Evolutionary conservation across 2,797 vertebrate genomes (phyloP), one percentile per base, ranked within the genome.

Genomic region (Gobionotothen gibberifrons): DNA sequence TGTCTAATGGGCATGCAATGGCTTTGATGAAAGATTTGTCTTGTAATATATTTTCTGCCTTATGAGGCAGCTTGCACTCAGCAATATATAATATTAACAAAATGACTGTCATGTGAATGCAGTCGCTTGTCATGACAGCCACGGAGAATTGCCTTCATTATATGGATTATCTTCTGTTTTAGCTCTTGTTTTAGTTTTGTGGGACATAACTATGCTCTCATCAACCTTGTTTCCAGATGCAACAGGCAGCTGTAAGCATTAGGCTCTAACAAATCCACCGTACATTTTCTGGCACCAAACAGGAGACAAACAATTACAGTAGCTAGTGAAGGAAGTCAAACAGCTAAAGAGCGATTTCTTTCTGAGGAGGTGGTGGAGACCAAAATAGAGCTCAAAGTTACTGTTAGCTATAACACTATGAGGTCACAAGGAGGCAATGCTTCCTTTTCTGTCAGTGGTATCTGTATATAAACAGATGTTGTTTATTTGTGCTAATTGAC

Each of bases 1-100:
- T 54, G 63, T 83, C 21, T 79, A 68, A 82, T 72, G 68, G 74
- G 77, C 68, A 64, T 68, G 72, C 54, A 48, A 79, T 62, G 65
- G 53, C 79, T 85, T 77, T 83, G 74, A 85, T 71, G 82, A 62
- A 87, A 87, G 63, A 66, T 55, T 65, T 60, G 80, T 86, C 64
- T 65, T 43, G 68, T 59, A 65, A 48, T 60, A 2, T 57, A 51
- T 43, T 32, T 69, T 14, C 22, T 15, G 60, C 13, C 57, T 76
- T 56, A 21, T 56, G 40, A 39, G 43, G 42, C 21, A 9, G 21
- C 57, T 73, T 57, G 6, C 21, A 19, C 9, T 39, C 21, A 65
- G 78, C 19, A 44, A 42, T 47, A 42, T 57, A 64, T 47, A 44
- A 40, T 32, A n/a, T 43, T 26, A 54, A 63, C 42, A 32, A 42